A percentile compares a stretch with the other conserved stretches of the same genome.
These are phyloP conservation scores for Lydus trimaculatus DNA, from an alignment of 2,888 invertebrate genomes.

Conservation along the genomic window DNA sequence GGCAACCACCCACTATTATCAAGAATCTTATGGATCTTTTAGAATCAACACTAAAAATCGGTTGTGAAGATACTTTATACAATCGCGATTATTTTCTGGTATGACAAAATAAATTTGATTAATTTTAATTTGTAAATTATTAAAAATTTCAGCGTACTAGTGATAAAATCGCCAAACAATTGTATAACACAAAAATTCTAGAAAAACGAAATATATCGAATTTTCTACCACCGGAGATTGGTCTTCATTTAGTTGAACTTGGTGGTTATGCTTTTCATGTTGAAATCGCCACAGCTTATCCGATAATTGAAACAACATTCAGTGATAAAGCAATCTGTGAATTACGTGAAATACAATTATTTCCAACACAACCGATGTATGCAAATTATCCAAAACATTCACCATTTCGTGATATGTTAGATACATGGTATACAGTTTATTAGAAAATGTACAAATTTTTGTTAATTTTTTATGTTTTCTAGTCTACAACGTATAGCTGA, in stretches of 20 bases:
- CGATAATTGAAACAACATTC: constrained; percentile 51
- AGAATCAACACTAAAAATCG: constrained; percentile 65
- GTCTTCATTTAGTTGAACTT: constrained; percentile 45
- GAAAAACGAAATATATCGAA: constrained; percentile 37
- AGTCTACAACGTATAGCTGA: constrained; percentile 51
- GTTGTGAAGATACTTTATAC: constrained; percentile 69
- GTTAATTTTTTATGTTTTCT: constrained; percentile 20
- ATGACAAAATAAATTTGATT: background rate
- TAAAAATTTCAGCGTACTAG: constrained; percentile 40
- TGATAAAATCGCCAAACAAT: constrained; percentile 65
- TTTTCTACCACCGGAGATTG: constrained; percentile 45
- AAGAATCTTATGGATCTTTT: constrained; percentile 65
- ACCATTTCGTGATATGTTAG: constrained; percentile 52
- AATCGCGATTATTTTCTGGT: constrained; percentile 67
- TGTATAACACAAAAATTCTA: constrained; percentile 68
- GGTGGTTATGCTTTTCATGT: constrained; percentile 56
- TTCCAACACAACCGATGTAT: constrained; percentile 45
- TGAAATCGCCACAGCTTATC: constrained; percentile 53
- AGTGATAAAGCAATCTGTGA: constrained; percentile 52
- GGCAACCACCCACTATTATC: constrained; percentile 68
- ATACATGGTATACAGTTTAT: constrained; percentile 46
- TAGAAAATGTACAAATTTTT: background rate
- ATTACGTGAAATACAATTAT: constrained; percentile 52
- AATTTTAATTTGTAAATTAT: background rate
- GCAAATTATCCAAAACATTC: constrained; percentile 51